Conservation (phyloP, 2,113 vertebrate genomes). For the Percina caprodes region DNA sequence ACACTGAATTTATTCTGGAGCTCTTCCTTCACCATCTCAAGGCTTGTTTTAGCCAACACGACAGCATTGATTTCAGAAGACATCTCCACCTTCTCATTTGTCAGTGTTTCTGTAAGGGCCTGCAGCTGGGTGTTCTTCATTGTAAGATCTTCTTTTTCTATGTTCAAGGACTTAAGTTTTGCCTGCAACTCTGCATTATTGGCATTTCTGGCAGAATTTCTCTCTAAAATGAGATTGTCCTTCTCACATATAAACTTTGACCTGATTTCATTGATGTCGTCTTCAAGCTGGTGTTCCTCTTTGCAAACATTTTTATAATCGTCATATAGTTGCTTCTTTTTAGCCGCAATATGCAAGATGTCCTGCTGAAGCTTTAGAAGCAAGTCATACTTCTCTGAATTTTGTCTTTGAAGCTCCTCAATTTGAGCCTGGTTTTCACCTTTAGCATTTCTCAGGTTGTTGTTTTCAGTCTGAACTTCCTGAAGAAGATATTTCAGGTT, state of each 20-base stretch:
- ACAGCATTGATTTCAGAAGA: slow-evolving; percentile 68
- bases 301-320: slow-evolving; percentile 84
- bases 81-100: slow-evolving; percentile 77
- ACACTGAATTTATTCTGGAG: slow-evolving; percentile 78
- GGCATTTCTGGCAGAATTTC: slow-evolving; percentile 79
- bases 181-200: slow-evolving; percentile 82
- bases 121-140: slow-evolving; percentile 81
- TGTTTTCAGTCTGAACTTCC: slow-evolving; percentile 79
- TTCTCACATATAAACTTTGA: slow-evolving; percentile 83
- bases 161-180: slow-evolving; percentile 75
- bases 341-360: slow-evolving; percentile 72
- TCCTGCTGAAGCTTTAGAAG: slow-evolving; percentile 78
- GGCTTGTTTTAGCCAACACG: slow-evolving; percentile 76
- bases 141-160: slow-evolving; percentile 82
- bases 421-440: slow-evolving; percentile 69
- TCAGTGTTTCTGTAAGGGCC: slow-evolving; percentile 79
- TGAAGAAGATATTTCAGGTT: slow-evolving; percentile 77
- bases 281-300: slow-evolving; percentile 84
- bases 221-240: slow-evolving; percentile 79
- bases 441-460: slow-evolving; percentile 73
- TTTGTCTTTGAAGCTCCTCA: slow-evolving; percentile 81
- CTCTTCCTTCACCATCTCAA: slow-evolving; percentile 69
- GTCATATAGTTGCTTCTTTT: slow-evolving; percentile 79
- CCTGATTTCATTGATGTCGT: slow-evolving; percentile 83
- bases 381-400: slow-evolving; percentile 60